Conservation (phyloP, 1,140 invertebrate species). For the Cydia amplana region DNA sequence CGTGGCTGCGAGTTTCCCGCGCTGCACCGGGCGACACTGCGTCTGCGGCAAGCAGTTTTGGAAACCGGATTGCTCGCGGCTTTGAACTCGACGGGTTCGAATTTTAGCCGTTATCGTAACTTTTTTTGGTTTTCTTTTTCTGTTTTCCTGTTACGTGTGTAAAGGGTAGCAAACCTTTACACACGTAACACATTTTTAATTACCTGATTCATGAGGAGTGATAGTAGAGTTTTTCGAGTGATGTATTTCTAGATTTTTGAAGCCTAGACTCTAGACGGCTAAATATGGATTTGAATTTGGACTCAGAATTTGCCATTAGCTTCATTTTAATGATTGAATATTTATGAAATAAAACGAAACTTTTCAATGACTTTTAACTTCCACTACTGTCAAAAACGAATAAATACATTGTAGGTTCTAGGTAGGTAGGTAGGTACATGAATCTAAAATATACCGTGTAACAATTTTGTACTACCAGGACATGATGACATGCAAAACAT, state of each 20-base stretch:
- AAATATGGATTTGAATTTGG: not conserved
- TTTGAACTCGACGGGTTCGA: constrained; percentile 22
- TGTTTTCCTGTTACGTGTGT: constrained; percentile 9
- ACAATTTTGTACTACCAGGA: too few species aligned
- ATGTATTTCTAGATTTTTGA: not conserved
- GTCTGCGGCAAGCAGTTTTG: constrained; percentile 36
- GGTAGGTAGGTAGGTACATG: too few species aligned
- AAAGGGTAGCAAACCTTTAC: not conserved
- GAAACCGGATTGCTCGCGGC: not conserved
- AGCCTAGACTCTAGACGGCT: not conserved
- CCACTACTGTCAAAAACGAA: too few species aligned
- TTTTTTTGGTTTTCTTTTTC: not conserved
- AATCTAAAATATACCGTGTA: too few species aligned
- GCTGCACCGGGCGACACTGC: constrained; percentile 39
- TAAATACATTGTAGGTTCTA: too few species aligned
- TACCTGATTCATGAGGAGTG: too few species aligned
- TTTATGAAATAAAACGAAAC: too few species aligned
- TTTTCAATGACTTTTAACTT: too few species aligned
- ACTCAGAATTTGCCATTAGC: too few species aligned
- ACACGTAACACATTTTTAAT: not conserved
- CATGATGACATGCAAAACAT: too few species aligned
- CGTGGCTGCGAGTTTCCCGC: constrained; percentile 33
- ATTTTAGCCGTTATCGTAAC: constrained; percentile 2
- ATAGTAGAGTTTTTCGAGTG: not conserved
- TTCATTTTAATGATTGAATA: too few species aligned